Evolutionary conservation across 2,797 vertebrate genomes (phyloP), one percentile per base, ranked within the genome.

Genomic region (Crotalus adamanteus): DNA sequence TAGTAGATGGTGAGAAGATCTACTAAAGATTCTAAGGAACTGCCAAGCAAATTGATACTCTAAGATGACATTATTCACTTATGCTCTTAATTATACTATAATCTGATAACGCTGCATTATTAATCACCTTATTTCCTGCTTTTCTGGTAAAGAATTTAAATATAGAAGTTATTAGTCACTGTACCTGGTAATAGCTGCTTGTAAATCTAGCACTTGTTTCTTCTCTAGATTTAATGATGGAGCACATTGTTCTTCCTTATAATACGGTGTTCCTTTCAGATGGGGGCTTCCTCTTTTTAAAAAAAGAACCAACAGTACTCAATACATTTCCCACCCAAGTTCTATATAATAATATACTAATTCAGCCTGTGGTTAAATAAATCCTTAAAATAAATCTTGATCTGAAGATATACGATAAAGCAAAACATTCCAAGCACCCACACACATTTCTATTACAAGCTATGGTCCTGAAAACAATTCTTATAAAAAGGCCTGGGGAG

Each of bases 231-330:
- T 98, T 96, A 99, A 98, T 4, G 98, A 98, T 0, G 99, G 99
- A 95, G 99, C 98, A 95, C 99, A 99, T 60, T 99, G 99, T 94
- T 99, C 99, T 97, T 99, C 99, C 95, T 99, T 99, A 93, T 98
- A 99, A 93, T 99, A 98, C 0, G 98, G 98, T 59, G 98, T 98
- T 92, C 98, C 98, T 96, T 99, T 99, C 93, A 98, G 96, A 95
- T 98, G 99, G 56, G 98, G 97, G 93, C 98, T 99, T 96, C 98
- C 98, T 98, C 99, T 99, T 91, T 97, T 94, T 94, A 97, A 22
- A 91, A 91, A 86, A 94, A 28, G 14, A 92, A 95, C 63, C 53
- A 93, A 91, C 13, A 94, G 83, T 16, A 91, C 0, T 89, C 78
- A 55, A 92, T 47, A 56, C 31, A 73, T 73, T 53, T 37, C 6